phyloP scores from a whole-genome alignment of 2,888 invertebrate genomes.

The Hanleya hanleyi region DNA sequence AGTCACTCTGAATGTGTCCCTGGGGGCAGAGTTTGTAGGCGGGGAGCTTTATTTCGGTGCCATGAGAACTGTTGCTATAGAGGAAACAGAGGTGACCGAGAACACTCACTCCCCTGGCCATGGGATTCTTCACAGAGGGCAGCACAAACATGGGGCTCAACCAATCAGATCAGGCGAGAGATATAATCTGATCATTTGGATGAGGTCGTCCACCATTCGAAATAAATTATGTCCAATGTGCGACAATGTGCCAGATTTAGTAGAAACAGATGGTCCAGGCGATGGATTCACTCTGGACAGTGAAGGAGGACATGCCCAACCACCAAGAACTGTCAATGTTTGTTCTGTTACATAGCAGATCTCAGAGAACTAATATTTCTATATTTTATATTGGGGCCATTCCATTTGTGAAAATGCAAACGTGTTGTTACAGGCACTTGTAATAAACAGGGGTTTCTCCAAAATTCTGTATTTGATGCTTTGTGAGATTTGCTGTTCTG shows the following conservation, averaged over 20 bases:
- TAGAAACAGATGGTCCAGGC: constrained; percentile 58
- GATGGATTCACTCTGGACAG: constrained; percentile 62
- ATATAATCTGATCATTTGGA: constrained; percentile 74
- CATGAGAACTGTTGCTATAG: constrained; percentile 47
- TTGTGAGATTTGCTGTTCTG: too few species aligned
- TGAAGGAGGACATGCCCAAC: not conserved
- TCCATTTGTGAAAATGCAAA: too few species aligned
- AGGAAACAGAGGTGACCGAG: constrained; percentile 26
- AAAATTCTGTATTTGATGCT: too few species aligned
- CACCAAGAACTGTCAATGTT: not conserved
- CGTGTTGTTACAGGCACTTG: too few species aligned
- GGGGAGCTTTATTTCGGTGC: constrained; percentile 72
- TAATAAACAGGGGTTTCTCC: too few species aligned
- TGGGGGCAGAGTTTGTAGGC: constrained; percentile 70
- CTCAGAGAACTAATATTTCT: not conserved
- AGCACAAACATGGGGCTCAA: constrained; percentile 73
- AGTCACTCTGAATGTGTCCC: constrained; percentile 73
- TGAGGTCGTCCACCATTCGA: constrained; percentile 72
- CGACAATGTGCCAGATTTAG: constrained; percentile 63
- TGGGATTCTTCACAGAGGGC: constrained; percentile 73
- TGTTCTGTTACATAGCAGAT: not conserved
- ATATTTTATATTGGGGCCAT: too few species aligned
- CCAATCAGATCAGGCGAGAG: constrained; percentile 70
- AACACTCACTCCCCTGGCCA: constrained; percentile 56
- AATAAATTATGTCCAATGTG: constrained; percentile 75